Evolutionary conservation across 2,113 vertebrate genomes (phyloP).

Genomic region (Cyprinodon variegatus): DNA sequence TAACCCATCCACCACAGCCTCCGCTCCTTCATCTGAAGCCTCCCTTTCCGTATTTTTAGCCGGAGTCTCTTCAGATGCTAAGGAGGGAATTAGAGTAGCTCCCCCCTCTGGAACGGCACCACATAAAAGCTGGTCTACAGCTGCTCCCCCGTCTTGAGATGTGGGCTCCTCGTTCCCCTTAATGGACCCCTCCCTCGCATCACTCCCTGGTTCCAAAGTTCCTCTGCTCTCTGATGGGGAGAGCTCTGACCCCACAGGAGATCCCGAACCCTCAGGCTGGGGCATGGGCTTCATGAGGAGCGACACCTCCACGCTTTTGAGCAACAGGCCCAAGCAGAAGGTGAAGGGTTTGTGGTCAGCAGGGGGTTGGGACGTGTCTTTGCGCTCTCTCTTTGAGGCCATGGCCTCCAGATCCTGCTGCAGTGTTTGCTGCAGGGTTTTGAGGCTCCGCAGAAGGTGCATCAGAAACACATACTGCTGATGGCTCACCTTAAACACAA

Average conservation of each 20-base stretch:
- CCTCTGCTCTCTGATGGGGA: constrained; percentile 84
- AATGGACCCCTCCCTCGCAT: constrained; percentile 30
- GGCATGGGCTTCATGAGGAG: constrained; percentile 89
- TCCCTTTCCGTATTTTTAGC: constrained; percentile 38
- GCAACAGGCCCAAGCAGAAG: constrained; percentile 87
- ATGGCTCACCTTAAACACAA: constrained; percentile 85
- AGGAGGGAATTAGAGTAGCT: constrained; percentile 72
- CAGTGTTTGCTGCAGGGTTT: constrained; percentile 88
- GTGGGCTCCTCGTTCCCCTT: constrained; percentile 27
- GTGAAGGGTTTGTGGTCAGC: constrained; percentile 82
- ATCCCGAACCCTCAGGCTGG: constrained; percentile 73
- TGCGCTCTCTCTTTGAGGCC: constrained; percentile 84
- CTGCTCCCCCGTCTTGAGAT: constrained; percentile 21
- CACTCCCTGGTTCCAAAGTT: constrained; percentile 70
- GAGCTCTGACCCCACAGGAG: constrained; percentile 80
- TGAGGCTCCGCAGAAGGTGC: constrained; percentile 89
- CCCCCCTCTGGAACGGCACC: constrained; percentile 75
- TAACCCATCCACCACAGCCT: constrained; percentile 26
- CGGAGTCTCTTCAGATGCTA: constrained; percentile 71
- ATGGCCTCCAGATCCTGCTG: constrained; percentile 90
- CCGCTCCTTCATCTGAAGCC: constrained; percentile 59
- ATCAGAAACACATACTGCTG: constrained; percentile 92
- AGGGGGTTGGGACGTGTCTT: constrained; percentile 72
- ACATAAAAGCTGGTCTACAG: constrained; percentile 85
- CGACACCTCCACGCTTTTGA: constrained; percentile 92